phyloP scores from a whole-genome alignment of 2,888 invertebrate genomes.

The Dicroscelio sp. region DNA sequence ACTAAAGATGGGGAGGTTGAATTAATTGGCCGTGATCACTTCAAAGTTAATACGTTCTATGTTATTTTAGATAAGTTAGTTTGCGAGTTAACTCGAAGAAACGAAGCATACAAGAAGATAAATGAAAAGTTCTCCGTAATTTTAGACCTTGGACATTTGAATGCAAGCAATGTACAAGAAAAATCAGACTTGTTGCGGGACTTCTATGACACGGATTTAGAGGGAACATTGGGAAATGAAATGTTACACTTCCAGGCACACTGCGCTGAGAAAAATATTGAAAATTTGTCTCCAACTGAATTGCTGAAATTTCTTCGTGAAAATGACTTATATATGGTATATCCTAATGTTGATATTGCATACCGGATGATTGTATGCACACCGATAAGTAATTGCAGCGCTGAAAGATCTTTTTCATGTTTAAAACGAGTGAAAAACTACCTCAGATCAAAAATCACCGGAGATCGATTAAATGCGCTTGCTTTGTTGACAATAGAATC shows the following conservation, averaged over 20 bases:
- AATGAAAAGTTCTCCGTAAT: slow-evolving; percentile 18
- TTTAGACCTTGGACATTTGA: slow-evolving; percentile 1
- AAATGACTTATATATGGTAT: slow-evolving; percentile 33
- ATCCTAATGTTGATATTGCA: slow-evolving; percentile 60
- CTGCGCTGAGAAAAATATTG: not conserved
- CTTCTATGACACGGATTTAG: not conserved
- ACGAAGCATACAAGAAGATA: slow-evolving; percentile 8
- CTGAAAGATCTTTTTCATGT: slow-evolving; percentile 56
- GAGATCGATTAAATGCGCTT: slow-evolving; percentile 42
- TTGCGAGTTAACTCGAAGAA: slow-evolving; percentile 20
- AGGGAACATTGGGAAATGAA: slow-evolving; percentile 19
- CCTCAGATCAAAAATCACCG: slow-evolving; percentile 1
- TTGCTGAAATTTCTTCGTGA: slow-evolving; percentile 29
- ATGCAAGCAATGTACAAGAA: not conserved
- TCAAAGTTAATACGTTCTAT: slow-evolving; percentile 55
- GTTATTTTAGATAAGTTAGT: slow-evolving; percentile 48
- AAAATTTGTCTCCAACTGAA: slow-evolving; percentile 3
- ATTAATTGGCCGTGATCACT: slow-evolving; percentile 11
- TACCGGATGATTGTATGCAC: slow-evolving; percentile 45
- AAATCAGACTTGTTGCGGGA: slow-evolving; percentile 29
- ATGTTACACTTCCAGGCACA: slow-evolving; percentile 35
- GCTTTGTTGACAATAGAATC: slow-evolving; percentile 59
- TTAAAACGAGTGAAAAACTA: slow-evolving; percentile 53
- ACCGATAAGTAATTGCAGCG: slow-evolving; percentile 42
- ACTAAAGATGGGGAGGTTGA: not conserved